Conservation (phyloP, 2,113 vertebrate species). For the Heloderma charlesbogerti region DNA sequence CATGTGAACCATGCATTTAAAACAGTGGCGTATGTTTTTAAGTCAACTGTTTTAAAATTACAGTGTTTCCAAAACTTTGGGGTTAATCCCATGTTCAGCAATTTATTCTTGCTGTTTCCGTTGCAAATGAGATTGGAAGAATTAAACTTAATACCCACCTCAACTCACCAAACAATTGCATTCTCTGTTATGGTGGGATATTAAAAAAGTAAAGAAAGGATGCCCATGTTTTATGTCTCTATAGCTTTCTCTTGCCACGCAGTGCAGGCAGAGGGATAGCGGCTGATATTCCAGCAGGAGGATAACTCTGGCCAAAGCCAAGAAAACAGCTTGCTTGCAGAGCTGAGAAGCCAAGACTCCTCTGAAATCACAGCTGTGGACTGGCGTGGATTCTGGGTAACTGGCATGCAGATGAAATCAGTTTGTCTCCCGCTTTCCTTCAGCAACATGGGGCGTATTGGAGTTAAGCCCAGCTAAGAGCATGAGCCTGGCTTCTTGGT, state of each 20-base stretch:
- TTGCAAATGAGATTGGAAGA: too few relatives aligned
- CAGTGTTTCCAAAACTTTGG: not conserved
- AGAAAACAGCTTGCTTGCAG: not conserved
- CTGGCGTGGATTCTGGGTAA: not conserved
- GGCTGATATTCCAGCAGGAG: not conserved
- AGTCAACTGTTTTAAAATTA: not conserved
- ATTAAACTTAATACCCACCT: not conserved
- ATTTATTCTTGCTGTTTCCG: not conserved
- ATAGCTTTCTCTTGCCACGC: not conserved
- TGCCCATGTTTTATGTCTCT: not conserved
- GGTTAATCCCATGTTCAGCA: not conserved
- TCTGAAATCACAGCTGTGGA: not conserved
- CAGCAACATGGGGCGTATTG: not conserved
- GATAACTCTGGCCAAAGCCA: not conserved
- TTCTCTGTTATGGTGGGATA: not conserved
- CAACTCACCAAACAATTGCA: not conserved
- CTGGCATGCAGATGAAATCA: not conserved
- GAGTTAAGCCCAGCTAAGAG: not conserved
- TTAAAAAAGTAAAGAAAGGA: not conserved
- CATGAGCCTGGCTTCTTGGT: not conserved
- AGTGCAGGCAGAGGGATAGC: too few relatives aligned
- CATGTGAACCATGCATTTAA: not conserved
- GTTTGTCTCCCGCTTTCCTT: not conserved
- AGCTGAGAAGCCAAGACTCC: not conserved
- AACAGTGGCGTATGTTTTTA: not conserved